Evolutionary conservation across 53 echinoderm and acorn worm genomes (phyloP), one percentile per base, ranked within the genome.

Genomic region (Astropecten irregularis): DNA sequence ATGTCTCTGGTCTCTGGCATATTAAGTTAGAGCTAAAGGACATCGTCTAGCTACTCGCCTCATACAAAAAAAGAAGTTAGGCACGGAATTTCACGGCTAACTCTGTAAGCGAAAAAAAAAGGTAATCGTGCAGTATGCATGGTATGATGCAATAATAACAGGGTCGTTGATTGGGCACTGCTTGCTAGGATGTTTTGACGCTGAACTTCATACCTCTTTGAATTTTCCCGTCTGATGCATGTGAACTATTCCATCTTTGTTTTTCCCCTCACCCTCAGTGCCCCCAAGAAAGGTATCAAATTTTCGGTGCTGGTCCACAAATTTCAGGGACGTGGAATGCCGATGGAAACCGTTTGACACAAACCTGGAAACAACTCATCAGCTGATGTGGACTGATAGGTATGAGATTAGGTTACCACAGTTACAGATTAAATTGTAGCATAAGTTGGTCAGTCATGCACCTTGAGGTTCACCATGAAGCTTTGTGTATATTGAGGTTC

Each of bases 261-360:
- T n/a, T n/a, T n/a, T n/a, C n/a, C n/a, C n/a, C n/a, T n/a, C n/a
- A 51, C 21, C 37, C 37, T 20, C 66, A 68, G 68, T 68, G 13
- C 68, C 44, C 21, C 68, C 68, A 11, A 9, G 40, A 0, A 46
- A 68, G 40, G n/a, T 22, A 25, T 26, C 15, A 1, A 0, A 46
- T 16, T 25, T 68, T 2, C 40, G 9, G 0, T 68, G 68, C 27
- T 1, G 11, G 15, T 26, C 40, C 46, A 25, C 4, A 2, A 27
- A 68, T 26, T 42, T 25, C 44, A 0, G 0, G 2, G 6, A 3
- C 0, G 0, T 39, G 13, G 13, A 68, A 21, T 68, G 68, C 44
- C 22, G 40, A 2, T 68, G 68, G 68, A 15, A 68, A 19, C 40
- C 40, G 27, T 9, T 14, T 7, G 7, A 19, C 6, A 68, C 68